phyloP scores from a whole-genome alignment of 2,888 invertebrate species.

The Pyrrhia umbra region DNA sequence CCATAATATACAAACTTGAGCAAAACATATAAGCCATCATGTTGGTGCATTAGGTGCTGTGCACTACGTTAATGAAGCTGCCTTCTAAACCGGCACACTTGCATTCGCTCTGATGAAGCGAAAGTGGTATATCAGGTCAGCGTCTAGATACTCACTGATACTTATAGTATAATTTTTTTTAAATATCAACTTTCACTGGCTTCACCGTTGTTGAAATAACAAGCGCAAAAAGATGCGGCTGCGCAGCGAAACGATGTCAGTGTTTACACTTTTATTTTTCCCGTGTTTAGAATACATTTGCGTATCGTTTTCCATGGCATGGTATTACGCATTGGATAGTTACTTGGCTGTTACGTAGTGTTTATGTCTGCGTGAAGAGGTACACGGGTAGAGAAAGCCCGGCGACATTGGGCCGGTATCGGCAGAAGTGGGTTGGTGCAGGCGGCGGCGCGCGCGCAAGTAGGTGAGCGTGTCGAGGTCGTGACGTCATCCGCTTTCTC shows the following conservation, averaged over 20 bases:
- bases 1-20: constrained; percentile 17
- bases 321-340: constrained; percentile 59
- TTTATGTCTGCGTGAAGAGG: constrained; percentile 59
- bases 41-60: neutral
- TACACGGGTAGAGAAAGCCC: constrained; percentile 77
- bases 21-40: constrained; percentile 17
- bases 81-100: constrained; percentile 63
- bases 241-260: constrained; percentile 43
- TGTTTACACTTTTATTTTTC: constrained; percentile 49
- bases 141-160: constrained; percentile 45
- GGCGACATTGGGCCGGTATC: constrained; percentile 81
- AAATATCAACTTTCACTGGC: constrained; percentile 57
- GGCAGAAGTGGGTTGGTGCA: constrained; percentile 84
- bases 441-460: constrained; percentile 77
- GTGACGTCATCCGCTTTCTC: constrained; percentile 90
- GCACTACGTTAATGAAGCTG: constrained; percentile 30
- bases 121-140: constrained; percentile 71
- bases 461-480: constrained; percentile 90
- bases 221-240: constrained; percentile 25
- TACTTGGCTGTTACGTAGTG: constrained; percentile 56
- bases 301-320: constrained; percentile 39
- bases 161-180: constrained; percentile 43
- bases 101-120: constrained; percentile 68
- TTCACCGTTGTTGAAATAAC: constrained; percentile 30
- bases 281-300: constrained; percentile 48